phyloP scores from a whole-genome alignment of 2,888 invertebrate species.

The Euzophera pinguis region DNA sequence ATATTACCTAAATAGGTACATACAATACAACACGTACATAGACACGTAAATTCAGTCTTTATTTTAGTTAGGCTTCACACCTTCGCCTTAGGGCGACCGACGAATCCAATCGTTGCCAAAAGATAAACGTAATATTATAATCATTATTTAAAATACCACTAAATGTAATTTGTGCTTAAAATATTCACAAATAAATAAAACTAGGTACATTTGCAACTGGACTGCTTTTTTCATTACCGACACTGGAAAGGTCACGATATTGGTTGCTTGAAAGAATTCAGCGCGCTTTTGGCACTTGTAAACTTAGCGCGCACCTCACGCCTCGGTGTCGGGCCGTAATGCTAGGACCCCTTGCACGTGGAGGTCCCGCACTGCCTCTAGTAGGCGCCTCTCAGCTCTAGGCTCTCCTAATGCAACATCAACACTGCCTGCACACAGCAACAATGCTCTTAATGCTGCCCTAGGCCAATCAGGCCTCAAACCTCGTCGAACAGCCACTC shows the following conservation, averaged over 20 bases:
- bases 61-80: slow-evolving; percentile 62
- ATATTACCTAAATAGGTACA: slow-evolving; percentile 40
- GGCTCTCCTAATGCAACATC: slow-evolving; percentile 89
- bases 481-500: slow-evolving; percentile 68
- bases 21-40: slow-evolving; percentile 44
- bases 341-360: slow-evolving; percentile 84
- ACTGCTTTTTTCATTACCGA: slow-evolving; percentile 30
- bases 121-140: slow-evolving; percentile 26
- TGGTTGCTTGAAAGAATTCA: slow-evolving; percentile 23
- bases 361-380: slow-evolving; percentile 87
- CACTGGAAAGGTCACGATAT: slow-evolving; percentile 16
- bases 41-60: slow-evolving; percentile 75
- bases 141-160: slow-evolving; percentile 32
- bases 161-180: slow-evolving; percentile 51
- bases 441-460: slow-evolving; percentile 86
- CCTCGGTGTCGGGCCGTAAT: slow-evolving; percentile 65
- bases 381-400: slow-evolving; percentile 85
- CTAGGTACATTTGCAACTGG: slow-evolving; percentile 38
- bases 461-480: slow-evolving; percentile 81
- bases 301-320: slow-evolving; percentile 33
- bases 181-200: slow-evolving; percentile 36
- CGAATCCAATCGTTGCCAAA: slow-evolving; percentile 44
- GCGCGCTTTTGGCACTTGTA: slow-evolving; percentile 48
- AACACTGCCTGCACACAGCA: slow-evolving; percentile 89
- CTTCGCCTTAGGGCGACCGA: slow-evolving; percentile 34